A percentile compares a stretch with the other conserved stretches of the same genome.
Evolutionary conservation across 2,113 vertebrate genomes (phyloP).

Genomic region (Pan troglodytes): NHGRI_mPanTro3-v2.1_pri NC_086015.1:23981001-23981500

Average conservation of each 20-base stretch:
- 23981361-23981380: neutral
- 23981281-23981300: slow-evolving; percentile 21
- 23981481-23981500: slow-evolving; percentile 16
- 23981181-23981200: slow-evolving; percentile 86
- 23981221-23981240: slow-evolving; percentile 89
- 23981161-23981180: slow-evolving; percentile 84
- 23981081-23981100: slow-evolving; percentile 89
- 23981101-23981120: slow-evolving; percentile 89
- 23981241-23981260: slow-evolving; percentile 91
- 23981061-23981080: slow-evolving; percentile 87
- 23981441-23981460: neutral
- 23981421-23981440: neutral
- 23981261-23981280: slow-evolving; percentile 85
- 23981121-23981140: slow-evolving; percentile 88
- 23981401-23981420: neutral
- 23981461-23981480: neutral
- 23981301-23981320: neutral
- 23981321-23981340: neutral
- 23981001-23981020: slow-evolving; percentile 87
- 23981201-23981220: slow-evolving; percentile 85
- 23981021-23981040: slow-evolving; percentile 85
- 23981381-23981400: neutral
- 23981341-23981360: neutral
- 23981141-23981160: slow-evolving; percentile 89
- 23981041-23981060: slow-evolving; percentile 86